Evolutionary conservation across 1,140 invertebrate species (phyloP).

Genomic region (Pseudobourletiella spinata): DNA sequence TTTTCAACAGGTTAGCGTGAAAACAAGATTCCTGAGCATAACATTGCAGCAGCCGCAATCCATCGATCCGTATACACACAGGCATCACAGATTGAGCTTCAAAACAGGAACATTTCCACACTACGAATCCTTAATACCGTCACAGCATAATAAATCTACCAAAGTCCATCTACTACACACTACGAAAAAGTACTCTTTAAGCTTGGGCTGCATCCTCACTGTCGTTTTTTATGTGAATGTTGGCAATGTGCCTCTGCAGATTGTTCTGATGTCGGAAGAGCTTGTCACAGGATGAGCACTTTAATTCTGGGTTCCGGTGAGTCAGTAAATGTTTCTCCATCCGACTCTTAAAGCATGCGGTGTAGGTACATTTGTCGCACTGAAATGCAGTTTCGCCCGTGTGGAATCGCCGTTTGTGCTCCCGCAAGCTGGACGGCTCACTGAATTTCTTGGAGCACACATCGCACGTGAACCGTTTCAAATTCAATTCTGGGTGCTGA

Average conservation of each 20-base stretch:
- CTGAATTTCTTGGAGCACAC: conserved; percentile 14
- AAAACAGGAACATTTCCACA: no score
- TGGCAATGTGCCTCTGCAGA: background rate
- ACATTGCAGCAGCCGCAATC: no score
- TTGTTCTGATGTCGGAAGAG: background rate
- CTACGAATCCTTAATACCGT: no score
- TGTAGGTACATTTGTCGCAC: background rate
- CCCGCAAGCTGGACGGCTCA: conserved; percentile 10
- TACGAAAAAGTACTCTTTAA: no score
- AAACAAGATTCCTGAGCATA: no score
- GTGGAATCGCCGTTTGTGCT: conserved; percentile 3
- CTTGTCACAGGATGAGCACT: background rate
- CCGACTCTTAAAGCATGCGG: background rate
- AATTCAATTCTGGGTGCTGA: conserved; percentile 17
- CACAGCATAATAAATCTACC: no score
- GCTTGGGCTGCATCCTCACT: no score
- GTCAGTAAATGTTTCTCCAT: background rate
- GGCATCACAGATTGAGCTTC: no score
- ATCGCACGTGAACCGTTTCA: conserved; percentile 16
- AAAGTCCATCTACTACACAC: no score
- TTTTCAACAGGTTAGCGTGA: no score
- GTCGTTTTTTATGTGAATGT: no score
- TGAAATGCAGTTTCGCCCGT: background rate
- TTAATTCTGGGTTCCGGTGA: background rate
- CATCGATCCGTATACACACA: no score